Base-by-base conservation (phyloP, 2,888 invertebrate species). In the Luffia ferchaultella region DNA sequence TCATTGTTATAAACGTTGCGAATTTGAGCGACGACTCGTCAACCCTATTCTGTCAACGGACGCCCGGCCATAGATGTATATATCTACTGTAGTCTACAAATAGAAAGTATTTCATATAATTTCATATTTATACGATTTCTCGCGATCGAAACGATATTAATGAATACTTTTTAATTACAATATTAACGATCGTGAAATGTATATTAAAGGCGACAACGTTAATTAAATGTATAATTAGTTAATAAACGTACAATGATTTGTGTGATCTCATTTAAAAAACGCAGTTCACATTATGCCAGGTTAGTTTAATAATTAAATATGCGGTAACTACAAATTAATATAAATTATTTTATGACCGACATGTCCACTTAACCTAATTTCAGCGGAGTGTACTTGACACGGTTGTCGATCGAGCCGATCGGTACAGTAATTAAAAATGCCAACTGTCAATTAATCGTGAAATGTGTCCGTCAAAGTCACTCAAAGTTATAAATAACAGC, bases 401-500 rank as follows among this genome's bases (percentile, higher is more conserved):
- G 30, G 5, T 12, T 30, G 30, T 30, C 30, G 30, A 30, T 30
- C 30, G 30, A 3, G 3, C 30, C 3, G 30, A 30, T 30, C 30
- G 16, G 43, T 42, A 16, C 43, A 16, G 41, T 48, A 72, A 73
- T 73, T 73, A 70, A 73, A 72, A 68, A 66, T 63, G 62, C 63
- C 61, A 65, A 55, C 58, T 61, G 77, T 76, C 78, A 78, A 78
- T 79, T 78, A 78, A 65, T 62, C 62, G 61, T 65, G 68, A 74
- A 77, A 75, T 64, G 66, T 70, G 76, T 76, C 78, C 75, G 69
- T 79, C 78, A 74, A 47, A 42, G 54, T 53, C 57, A 52, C 42
- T 30, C 30, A 30, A 12, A 30, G 30, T 30, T 30, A 30, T 30
- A 30, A 30, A 30, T 30, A 30, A 30, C 30, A 30, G 30, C 30